Base-by-base conservation (phyloP, 2,113 vertebrate genomes). In the Engystomops pustulosus region DNA sequence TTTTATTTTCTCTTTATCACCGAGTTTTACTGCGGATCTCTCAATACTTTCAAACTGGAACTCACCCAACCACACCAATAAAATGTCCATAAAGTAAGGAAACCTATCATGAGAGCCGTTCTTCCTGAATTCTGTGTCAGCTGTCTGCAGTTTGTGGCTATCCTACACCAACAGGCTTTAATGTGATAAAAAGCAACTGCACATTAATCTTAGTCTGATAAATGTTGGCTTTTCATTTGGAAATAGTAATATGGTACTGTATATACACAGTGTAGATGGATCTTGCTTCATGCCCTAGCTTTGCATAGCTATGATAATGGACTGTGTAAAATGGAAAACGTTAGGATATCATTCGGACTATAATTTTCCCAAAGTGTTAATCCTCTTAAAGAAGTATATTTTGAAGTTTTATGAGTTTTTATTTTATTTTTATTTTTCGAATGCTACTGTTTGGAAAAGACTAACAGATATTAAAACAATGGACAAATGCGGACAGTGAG, bases 1-100 rank as follows among this genome's bases (percentile, higher is more conserved):
- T 83, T 75, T 83, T 78, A 85, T 85, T 70, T 79, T 78, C 74
- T 58, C 74, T 85, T 79, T 85, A 85, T 79, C 72, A 69, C 34
- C 47, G 3, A 10, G 83, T 77, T 79, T 78, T 85, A 85, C 83
- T 79, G 82, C 74, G 30, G 65, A 76, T 69, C 74, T 84, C 41
- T 78, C 20, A 69, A 69, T 84, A 32, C 82, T 55, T 84, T 23
- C 60, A 69, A 84, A 69, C 74, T 84, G 82, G 82, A 84, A 69
- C 45, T 78, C 74, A n/a, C 58, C 82, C 82, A 85, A 79, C 38
- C 47, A 58, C 34, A 38, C 71, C 65, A 85, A 79, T 79, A 79
- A 84, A 85, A 85, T 84, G 60, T 44, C 75, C 62, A 85, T 79
- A 79, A 78, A 85, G 83, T 70, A 85, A 58, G 38, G 76, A 79